Conservation (phyloP, 2,888 invertebrate genomes). For the Nomada fucata region DNA sequence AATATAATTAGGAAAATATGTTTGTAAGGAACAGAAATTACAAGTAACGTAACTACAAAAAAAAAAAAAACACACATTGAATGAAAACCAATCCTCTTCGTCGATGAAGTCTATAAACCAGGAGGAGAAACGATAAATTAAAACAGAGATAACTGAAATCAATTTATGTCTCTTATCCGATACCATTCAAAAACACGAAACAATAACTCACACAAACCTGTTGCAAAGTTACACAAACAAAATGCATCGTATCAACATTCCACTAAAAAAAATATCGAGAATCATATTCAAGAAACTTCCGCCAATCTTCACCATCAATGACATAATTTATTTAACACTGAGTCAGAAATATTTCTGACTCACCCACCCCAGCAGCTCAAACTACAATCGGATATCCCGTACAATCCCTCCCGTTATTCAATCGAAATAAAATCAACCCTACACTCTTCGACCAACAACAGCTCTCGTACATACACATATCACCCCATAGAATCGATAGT, state of each 20-base stretch:
- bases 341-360: constrained; percentile 8
- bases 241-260: too few species aligned
- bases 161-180: background rate
- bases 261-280: too few species aligned
- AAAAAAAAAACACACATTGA: background rate
- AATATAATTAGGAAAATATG: background rate
- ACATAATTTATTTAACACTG: background rate
- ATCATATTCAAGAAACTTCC: too few species aligned
- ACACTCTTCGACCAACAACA: too few species aligned
- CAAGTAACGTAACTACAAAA: background rate
- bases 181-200: constrained; percentile 6
- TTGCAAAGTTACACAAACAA: too few species aligned
- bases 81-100: constrained; percentile 22
- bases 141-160: constrained; percentile 16
- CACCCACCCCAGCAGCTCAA: background rate
- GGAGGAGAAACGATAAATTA: constrained; percentile 10
- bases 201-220: background rate
- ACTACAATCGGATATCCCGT: background rate
- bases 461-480: background rate
- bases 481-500: background rate
- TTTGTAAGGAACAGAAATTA: background rate
- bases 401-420: background rate
- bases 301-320: too few species aligned
- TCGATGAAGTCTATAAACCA: constrained; percentile 16
- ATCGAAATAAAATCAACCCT: background rate